Base-by-base conservation (phyloP, 2,888 invertebrate species). In the Patella caerulea region DNA sequence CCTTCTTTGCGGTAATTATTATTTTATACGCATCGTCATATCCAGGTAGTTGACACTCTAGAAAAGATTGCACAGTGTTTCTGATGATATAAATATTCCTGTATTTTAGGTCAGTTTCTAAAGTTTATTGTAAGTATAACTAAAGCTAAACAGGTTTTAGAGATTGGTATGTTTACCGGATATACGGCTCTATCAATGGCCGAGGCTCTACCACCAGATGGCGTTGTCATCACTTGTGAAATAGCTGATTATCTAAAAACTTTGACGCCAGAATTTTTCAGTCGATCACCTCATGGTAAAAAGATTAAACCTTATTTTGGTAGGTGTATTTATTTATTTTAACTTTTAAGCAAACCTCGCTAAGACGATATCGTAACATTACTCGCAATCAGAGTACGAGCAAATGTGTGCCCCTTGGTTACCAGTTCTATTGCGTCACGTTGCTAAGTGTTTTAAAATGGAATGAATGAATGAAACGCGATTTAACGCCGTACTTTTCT, bases 111-210 rank as follows among this genome's bases (percentile, higher is more conserved):
- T 17, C 80, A 82, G 70, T 80, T 85, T 70, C 53, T 86, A 29
- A 81, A 83, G 76, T 77, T 77, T 24, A 24, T 86, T 4, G 82
- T 83, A 12, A 83, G 83, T 29, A 82, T 84, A 81, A 65, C 77
- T 1, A 79, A 79, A 14, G 83, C 83, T 2, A 83, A 79, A 54
- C 76, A 79, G 15, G 84, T 86, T 12, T 77, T 86, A 19, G 86
- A 86, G 74, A 73, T 86, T 34, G 86, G 86, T 1, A 82, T 84
- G 81, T 85, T 83, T 72, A 85, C 84, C 29, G 86, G 86, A 65
- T 85, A 83, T 82, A 79, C 77, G 5, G 83, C 85, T 3, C 73
- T 86, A 71, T 80, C 84, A 59, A 81, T 83, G 75, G 86, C 85
- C 24, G 86, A 86, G 75, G 83, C 78, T 12, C 76, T 86, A 69